Base-by-base conservation (phyloP, 2,113 vertebrate species). In the Ochotona curzoniae region DNA sequence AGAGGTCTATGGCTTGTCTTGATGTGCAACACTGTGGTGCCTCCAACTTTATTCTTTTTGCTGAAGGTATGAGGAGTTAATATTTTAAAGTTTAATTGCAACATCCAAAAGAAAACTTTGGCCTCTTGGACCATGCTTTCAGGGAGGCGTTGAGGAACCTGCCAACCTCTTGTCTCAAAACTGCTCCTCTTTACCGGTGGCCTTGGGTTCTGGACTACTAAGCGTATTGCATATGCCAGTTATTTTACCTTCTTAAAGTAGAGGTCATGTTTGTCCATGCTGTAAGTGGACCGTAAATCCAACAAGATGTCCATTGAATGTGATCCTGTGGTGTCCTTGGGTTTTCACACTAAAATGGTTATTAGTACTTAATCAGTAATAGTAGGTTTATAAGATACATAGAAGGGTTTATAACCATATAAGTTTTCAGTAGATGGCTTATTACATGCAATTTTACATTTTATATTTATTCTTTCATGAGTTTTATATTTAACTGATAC, bases 261-360 rank as follows among this genome's bases (percentile, higher is more conserved):
- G 44, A 6, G 7, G 1, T 64, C 11, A 38, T 4, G 1, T 54
- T 10, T 82, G 5, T 83, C 7, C 21, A 66, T 69, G 2, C 49
- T 71, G 49, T 3, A 2, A 54, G 21, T 15, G 17, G 13, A 35
- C 1, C 5, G 12, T 35, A 12, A 57, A 23, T 61, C 25, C 30
- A 12, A 69, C n/a, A 63, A 3, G 14, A 11, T 12, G 0, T 10
- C 9, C 44, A 6, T 3, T 11, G 44, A 14, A 25, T 1, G 7
- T 25, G 54, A 14, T 57, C 14, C 1, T 5, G 17, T 25, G 60
- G 8, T 38, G 2, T 51, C 60, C 7, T 2, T 10, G 26, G 13
- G 66, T 80, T 54, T 23, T 79, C 38, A 44, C 38, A 44, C 38
- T 44, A 44, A 44, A 44, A 44, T 44, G 38, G 4, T 44, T 44